Evolutionary conservation across 2,113 vertebrate genomes (phyloP), one percentile per base, ranked within the genome.

Genomic region (Chaetodon trifascialis): DNA sequence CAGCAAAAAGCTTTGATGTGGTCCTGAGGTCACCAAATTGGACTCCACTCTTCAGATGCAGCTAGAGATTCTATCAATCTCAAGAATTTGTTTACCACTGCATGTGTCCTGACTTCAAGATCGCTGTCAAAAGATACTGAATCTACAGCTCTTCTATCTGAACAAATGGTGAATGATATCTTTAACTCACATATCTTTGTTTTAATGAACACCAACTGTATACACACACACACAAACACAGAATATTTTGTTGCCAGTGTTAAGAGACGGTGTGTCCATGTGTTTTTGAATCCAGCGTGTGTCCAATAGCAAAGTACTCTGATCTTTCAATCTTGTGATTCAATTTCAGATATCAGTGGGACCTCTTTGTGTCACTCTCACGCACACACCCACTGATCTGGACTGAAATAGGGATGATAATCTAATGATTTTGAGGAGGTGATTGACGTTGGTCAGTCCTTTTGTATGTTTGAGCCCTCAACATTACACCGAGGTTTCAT

Each of bases 401-500:
- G 19, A 73, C 15, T 16, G 21, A 64, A 47, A 75, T 15, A 25
- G 14, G 38, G 59, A 77, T 25, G 49, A 74, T 79, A 34, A 46
- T 76, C 74, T 30, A 30, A 30, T 30, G 30, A 34, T 74, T 62
- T 63, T 74, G 63, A 86, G 55, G 38, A 21, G 7, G 16, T 76
- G 83, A 92, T 51, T 87, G 85, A 88, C 17, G 4, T 82, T 88
- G 89, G 83, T 88, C 86, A 73, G 60, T 82, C 69, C 74, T 78
- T 79, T 70, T 51, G 69, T 63, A 66, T 67, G 11, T 86, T 65
- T 62, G 58, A 85, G 64, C 46, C 75, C 77, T n/a, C 23, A 80
- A 79, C 67, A 42, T 93, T 93, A 73, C 91, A 88, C 83, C 23
- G 34, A 73, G 84, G 80, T 93, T 92, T 92, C 91, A 93, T 93